A percentile compares a stretch with the other conserved stretches of the same genome.
Conservation (phyloP, 2,888 invertebrate species). For the Schizaphis graminum region DNA sequence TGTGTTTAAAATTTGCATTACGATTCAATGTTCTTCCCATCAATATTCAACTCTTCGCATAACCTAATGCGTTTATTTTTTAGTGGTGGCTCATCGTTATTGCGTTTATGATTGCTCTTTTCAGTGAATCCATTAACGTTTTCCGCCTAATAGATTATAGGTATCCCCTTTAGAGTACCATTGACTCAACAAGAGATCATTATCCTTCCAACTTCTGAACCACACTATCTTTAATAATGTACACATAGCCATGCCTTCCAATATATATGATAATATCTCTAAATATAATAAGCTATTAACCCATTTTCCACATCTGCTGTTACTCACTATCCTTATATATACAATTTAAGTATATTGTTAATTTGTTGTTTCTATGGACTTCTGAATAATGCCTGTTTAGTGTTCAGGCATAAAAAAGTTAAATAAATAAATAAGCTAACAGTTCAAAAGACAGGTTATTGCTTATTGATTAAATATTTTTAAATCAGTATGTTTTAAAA, state of each 20-base stretch:
- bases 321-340: not conserved
- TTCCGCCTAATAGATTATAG: not conserved
- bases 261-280: constrained; percentile 14
- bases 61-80: not conserved
- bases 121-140: not conserved
- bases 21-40: not conserved
- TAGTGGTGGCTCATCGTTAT: not conserved
- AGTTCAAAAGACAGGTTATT: not conserved
- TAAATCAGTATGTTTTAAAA: not conserved
- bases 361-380: not conserved
- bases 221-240: not conserved
- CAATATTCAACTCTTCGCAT: not conserved
- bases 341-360: not conserved
- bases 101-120: not conserved
- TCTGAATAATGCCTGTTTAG: not conserved
- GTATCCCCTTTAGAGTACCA: not conserved
- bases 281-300: constrained; percentile 14
- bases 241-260: not conserved
- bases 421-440: not conserved
- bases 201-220: not conserved
- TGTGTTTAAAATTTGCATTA: not conserved
- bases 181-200: not conserved
- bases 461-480: not conserved
- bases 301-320: not conserved
- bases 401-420: not conserved